These are phyloP conservation scores for Podarcis lilfordi DNA, from an alignment of 2,797 vertebrate genomes.

Conservation along the genomic window DNA sequence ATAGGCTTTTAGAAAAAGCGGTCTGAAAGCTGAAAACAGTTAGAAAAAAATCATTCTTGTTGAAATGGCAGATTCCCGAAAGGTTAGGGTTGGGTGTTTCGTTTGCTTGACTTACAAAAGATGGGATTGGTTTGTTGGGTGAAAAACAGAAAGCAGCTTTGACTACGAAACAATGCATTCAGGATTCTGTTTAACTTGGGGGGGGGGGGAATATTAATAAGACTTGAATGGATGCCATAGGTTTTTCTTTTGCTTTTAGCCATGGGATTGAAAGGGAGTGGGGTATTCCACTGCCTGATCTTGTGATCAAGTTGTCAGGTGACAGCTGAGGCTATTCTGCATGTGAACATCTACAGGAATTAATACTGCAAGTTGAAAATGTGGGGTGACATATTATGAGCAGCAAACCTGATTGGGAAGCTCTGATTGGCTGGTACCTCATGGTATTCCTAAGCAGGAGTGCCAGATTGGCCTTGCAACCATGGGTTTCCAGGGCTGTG, in stretches of 20 bases:
- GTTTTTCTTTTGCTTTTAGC: background rate
- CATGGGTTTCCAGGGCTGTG: too few species aligned
- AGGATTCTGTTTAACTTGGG: background rate
- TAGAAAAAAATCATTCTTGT: background rate
- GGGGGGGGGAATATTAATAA: too few species aligned
- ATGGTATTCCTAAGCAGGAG: too few species aligned
- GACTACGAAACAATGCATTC: background rate
- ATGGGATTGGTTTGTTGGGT: background rate
- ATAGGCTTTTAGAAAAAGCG: background rate
- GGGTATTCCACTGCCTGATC: slow-evolving; percentile 22
- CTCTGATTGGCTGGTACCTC: background rate
- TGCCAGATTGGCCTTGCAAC: too few species aligned
- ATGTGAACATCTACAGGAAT: background rate
- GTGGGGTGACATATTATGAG: background rate
- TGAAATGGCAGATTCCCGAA: background rate
- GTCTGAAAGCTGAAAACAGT: background rate
- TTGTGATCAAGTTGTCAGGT: background rate
- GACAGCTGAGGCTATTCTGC: background rate
- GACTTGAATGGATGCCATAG: background rate
- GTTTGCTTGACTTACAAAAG: background rate
- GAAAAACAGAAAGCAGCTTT: background rate
- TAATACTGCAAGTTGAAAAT: background rate
- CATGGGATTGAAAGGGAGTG: background rate
- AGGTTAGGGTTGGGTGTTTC: background rate
- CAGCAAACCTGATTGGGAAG: background rate